Base-by-base conservation (phyloP, 2,797 vertebrate species). In the Geotria australis region DNA sequence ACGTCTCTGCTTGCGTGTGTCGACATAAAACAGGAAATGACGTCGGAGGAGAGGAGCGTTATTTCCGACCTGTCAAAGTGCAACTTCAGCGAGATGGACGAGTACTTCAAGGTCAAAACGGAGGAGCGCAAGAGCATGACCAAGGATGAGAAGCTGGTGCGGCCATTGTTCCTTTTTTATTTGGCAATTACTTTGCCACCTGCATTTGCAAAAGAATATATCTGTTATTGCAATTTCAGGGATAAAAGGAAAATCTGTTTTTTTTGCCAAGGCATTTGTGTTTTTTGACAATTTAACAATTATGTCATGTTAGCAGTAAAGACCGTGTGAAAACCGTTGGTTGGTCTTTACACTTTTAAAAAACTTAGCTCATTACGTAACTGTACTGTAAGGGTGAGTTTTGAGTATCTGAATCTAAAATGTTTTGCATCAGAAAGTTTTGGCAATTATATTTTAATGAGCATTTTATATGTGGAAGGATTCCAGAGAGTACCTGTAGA, bases 71-170 rank as follows among this genome's bases (percentile, higher is more conserved):
- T 98, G 67, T 93, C 78, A 67, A 98, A 94, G 72, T 98, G 91
- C 63, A 64, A 95, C 73, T 98, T 98, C 65, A 69, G 48, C 53
- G 82, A 91, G 60, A 81, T 98, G 77, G 73, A 65, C 55, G 79
- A 86, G 45, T 85, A 85, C 74, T 98, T 95, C 69, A 98, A 98
- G 77, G 80, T 79, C 10, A 85, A 95, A 61, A 61, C 88, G 0
- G 91, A 98, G 73, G 85, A 82, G 67, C 79, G 82, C 67, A 98
- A 98, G 68, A 74, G 81, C 64, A 88, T 79, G 86, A 73, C 81
- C 60, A 98, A 98, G 67, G 83, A 88, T 46, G 78, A 85, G 15
- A 98, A 98, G 72, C 79, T 66, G 83, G 91, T 95, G 70, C 63
- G 49, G 48, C 62, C 65, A 55, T 55, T 38, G 24, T 24, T 38